Base-by-base conservation (phyloP, 2,888 invertebrate genomes). In the Lissonota sp. region DNA sequence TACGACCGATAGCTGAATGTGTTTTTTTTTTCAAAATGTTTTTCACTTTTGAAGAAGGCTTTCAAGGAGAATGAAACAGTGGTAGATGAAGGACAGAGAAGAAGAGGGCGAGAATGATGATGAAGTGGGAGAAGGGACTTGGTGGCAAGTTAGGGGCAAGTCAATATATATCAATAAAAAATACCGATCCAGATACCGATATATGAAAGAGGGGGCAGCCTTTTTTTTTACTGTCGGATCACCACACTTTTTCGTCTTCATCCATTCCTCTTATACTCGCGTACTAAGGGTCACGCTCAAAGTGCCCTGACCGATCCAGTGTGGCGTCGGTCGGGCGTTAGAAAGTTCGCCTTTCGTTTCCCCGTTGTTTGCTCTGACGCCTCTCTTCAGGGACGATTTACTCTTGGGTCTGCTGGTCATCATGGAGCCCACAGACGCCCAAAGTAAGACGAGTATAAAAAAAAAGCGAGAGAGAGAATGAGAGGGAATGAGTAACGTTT, bases 281-380 rank as follows among this genome's bases (percentile, higher is more conserved):
- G 49, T 55, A 1, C 42, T 46, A 14, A 71, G 46, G 60, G 53
- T 44, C 44, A 67, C 16, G 49, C 44, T 40, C 55, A 80, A 80
- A 39, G 71, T 75, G 69, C 60, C 55, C 55, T 42, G 75, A 53
- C 62, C 66, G 80, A 46, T 10, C 49, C 62, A 40, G 16, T 70
- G 57, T 76, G 79, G 78, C 81, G 76, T 83, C 81, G 72, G 67
- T 71, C 46, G 73, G 84, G 79, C 84, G 87, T 86, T 89, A 87
- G 89, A 89, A 89, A 89, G 88, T 89, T 85, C 79, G 73, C 78
- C 79, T 84, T 26, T 26, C 26, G 26, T 26, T 26, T 73, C 66
- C 80, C 78, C 80, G 83, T 79, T 89, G 86, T 89, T 89, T 89
- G 87, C 87, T 88, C 86, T 87, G 86, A 89, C 87, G 88, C 88